Evolutionary conservation across 2,888 invertebrate genomes (phyloP).

Genomic region (Trichopoda pennipes): DNA sequence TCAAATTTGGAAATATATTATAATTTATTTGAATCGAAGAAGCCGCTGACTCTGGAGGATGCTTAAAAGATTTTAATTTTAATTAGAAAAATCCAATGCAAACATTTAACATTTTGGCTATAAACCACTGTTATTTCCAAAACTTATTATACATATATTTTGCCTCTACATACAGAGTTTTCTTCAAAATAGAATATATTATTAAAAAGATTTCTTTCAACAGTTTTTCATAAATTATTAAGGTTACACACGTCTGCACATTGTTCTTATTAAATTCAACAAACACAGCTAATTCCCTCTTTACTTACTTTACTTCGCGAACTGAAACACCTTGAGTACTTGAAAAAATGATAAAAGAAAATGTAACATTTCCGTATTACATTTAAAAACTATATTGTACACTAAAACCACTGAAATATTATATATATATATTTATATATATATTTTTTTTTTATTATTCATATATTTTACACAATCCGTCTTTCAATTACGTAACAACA

Average conservation of each 20-base stretch:
- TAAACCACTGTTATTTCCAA: no score
- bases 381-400: constrained; percentile 47
- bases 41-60: no score
- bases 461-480: constrained; percentile 60
- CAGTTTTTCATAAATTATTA: background rate
- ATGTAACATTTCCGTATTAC: constrained; percentile 51
- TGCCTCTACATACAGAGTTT: no score
- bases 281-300: constrained; percentile 29
- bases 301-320: constrained; percentile 24
- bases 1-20: no score
- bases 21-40: no score
- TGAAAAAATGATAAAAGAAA: constrained; percentile 24
- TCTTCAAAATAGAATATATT: background rate
- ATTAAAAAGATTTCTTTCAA: background rate
- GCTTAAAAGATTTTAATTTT: no score
- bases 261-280: constrained; percentile 11
- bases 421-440: no score
- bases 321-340: constrained; percentile 56
- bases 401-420: constrained; percentile 24
- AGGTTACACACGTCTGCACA: constrained; percentile 45
- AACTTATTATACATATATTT: no score
- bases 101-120: no score
- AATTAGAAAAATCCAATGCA: no score
- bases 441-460: constrained; percentile 48
- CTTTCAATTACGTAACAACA: constrained; percentile 67